Base-by-base conservation (phyloP, 2,888 invertebrate species). In the Gryllus longicercus region DNA sequence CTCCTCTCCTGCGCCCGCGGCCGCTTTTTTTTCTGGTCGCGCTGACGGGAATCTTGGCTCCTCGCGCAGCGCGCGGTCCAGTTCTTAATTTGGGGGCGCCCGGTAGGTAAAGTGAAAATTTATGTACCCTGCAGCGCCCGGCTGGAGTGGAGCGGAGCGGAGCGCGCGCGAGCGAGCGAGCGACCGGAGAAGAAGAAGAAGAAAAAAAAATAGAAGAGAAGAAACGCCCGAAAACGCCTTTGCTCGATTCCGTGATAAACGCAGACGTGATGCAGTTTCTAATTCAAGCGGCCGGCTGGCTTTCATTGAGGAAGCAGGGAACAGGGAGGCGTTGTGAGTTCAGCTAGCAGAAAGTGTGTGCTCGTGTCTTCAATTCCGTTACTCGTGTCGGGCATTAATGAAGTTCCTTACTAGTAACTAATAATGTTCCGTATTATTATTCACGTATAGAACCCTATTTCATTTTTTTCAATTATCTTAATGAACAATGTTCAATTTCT, bases 41-140 rank as follows among this genome's bases (percentile, higher is more conserved):
- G 63, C 14, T 63, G 63, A 63, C 63, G 63, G 63, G 63, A 63
- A 63, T 63, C 63, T 63, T 63, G 63, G 63, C 63, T 14, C 63
- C 16, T 18, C n/a, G n/a, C 63, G n/a, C 63, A 8, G 14, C n/a
- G 63, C 63, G 63, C n/a, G 63, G 63, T 63, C 63, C 63, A 63
- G 63, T 63, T 63, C 63, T 63, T 63, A 63, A 63, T 63, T 63
- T 63, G 63, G 63, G 63, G 63, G 63, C 63, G 63, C 63, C 63
- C n/a, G 63, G 63, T 63, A 63, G 63, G 63, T 63, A 63, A 63
- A 63, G 63, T 63, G 63, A n/a, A 63, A 63, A 63, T 63, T 63
- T 63, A 63, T 63, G 63, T 63, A 18, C 63, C 63, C 63, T 63
- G 63, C 63, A 63, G 14, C 63, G 14, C 63, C 63, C 63, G 38